Evolutionary conservation across 2,888 invertebrate species (phyloP).

Genomic region (Sicus ferrugineus): DNA sequence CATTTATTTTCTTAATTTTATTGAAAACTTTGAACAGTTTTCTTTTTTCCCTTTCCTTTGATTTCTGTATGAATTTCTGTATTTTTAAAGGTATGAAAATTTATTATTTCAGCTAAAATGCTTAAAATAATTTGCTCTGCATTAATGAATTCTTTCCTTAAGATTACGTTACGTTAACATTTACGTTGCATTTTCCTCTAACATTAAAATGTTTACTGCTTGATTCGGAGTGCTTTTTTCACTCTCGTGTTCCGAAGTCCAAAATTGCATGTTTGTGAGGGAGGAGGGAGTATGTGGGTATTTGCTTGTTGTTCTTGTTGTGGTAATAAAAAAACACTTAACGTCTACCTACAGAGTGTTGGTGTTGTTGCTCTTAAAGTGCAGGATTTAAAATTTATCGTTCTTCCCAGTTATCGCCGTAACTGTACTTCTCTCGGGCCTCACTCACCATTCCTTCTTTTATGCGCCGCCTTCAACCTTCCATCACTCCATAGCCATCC

Average conservation of each 20-base stretch:
- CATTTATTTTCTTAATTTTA: too few relatives aligned
- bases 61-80: neutral
- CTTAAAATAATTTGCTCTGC: neutral
- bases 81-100: neutral
- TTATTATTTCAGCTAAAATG: slow-evolving; percentile 3
- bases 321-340: neutral
- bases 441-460: neutral
- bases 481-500: slow-evolving; percentile 36
- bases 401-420: neutral
- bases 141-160: slow-evolving; percentile 21
- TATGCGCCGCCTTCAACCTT: slow-evolving; percentile 17
- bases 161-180: slow-evolving; percentile 30
- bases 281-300: neutral
- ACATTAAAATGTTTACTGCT: neutral
- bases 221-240: neutral
- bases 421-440: neutral
- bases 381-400: neutral
- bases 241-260: neutral
- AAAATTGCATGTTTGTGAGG: neutral
- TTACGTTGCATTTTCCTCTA: slow-evolving; percentile 33
- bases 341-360: neutral
- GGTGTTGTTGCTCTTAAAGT: neutral
- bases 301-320: neutral
- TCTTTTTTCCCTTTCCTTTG: too few relatives aligned
- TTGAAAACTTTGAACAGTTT: too few relatives aligned